Percentiles rank a stretch among this genome's conserved stretches.
These are phyloP conservation scores for Drosophila bifasciata DNA, from an alignment of 1,140 invertebrate species.

Conservation along the genomic window DNA sequence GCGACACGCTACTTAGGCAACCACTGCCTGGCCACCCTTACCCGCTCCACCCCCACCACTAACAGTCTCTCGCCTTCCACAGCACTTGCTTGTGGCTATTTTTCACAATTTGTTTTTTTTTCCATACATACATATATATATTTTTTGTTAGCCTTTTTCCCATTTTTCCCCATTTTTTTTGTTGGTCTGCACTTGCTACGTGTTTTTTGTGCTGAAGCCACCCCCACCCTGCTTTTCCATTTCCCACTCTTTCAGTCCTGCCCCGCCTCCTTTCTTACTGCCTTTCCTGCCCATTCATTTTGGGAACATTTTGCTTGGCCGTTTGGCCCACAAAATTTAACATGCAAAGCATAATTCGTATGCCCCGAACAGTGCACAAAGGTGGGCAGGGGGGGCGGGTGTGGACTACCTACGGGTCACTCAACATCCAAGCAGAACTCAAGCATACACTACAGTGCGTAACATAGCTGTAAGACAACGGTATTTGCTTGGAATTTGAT, in stretches of 20 bases:
- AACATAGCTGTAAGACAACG: too few species aligned
- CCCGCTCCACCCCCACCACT: too few species aligned
- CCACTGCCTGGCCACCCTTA: background rate
- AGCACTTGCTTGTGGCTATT: slow-evolving; percentile 57
- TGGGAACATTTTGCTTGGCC: background rate
- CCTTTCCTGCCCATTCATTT: slow-evolving; percentile 8
- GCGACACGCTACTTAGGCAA: slow-evolving; percentile 45
- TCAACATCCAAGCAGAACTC: too few species aligned
- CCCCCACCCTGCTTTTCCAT: slow-evolving; percentile 1
- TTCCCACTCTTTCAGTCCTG: too few species aligned
- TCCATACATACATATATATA: too few species aligned
- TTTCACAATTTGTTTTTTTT: slow-evolving; percentile 70
- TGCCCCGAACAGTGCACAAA: slow-evolving; percentile 3
- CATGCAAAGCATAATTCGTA: slow-evolving; percentile 70
- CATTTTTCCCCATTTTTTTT: too few species aligned
- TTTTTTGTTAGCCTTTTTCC: background rate
- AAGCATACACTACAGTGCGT: too few species aligned
- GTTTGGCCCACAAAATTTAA: slow-evolving; percentile 52
- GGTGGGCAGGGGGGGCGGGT: background rate
- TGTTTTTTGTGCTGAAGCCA: slow-evolving; percentile 43
- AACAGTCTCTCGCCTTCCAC: too few species aligned
- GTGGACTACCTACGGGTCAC: too few species aligned
- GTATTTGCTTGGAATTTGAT: too few species aligned
- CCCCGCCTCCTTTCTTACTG: too few species aligned
- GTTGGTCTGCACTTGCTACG: slow-evolving; percentile 37